Evolutionary conservation across 2,797 vertebrate species (phyloP), one percentile per base, ranked within the genome.

Genomic region (Sebastes wilsoni): DNA sequence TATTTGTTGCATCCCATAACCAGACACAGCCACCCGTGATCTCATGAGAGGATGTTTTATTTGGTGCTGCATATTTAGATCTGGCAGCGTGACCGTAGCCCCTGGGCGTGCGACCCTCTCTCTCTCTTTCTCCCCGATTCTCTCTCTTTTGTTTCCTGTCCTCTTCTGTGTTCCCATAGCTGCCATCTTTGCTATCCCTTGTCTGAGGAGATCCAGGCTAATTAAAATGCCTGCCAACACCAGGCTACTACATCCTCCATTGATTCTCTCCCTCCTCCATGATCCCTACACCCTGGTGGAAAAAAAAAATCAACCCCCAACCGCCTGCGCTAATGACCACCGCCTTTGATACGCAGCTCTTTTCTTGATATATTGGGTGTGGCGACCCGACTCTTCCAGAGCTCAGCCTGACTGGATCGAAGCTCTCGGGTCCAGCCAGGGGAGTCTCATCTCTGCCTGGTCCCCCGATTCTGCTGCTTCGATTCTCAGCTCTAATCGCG

Each of bases 21-120:
- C 71, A 85, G 75, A 85, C 73, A 72, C 59, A 89, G 75, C 71
- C 80, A 80, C 75, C 84, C 79, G 25, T 67, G 77, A 64, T 91
- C 90, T 89, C 91, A 79, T 80, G 93, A 92, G 92, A 90, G 84
- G 68, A 87, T 76, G 66, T 93, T 93, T 92, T 89, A 93, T 93
- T 93, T 91, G 82, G 79, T 91, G 86, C 73, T 79, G 67, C 89
- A 86, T 72, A 91, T 92, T 93, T 90, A 90, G 85, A 90, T 91
- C 75, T 90, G 85, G 87, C 89, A 81, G 81, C 80, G 81, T 71
- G 52, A 86, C 75, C n/a, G 61, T 68, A 83, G 78, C 80, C 85
- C 46, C 23, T 36, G 82, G 89, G 88, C 72, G 71, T 83, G 79
- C 8, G 72, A 91, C 84, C 86, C 62, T 20, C 49, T 59, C 46